Evolutionary conservation across 2,113 vertebrate genomes (phyloP).

Genomic region (Microtus richardsoni): DNA sequence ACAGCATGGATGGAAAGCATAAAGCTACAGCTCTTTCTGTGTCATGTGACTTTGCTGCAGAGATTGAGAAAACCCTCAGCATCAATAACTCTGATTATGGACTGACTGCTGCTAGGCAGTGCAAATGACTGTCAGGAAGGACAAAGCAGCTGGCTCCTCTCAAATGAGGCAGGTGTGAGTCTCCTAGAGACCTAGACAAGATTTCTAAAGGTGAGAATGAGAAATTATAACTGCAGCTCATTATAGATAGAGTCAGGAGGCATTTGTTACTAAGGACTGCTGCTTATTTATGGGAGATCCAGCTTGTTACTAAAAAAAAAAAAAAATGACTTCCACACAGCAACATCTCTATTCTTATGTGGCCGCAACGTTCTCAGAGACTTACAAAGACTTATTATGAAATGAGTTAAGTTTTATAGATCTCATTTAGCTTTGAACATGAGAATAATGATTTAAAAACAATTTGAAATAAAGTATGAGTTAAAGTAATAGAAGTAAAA

Average conservation of each 20-base stretch:
- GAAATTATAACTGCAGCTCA: not conserved
- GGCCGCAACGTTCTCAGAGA: not conserved
- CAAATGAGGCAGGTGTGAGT: not conserved
- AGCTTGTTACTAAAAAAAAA: not conserved
- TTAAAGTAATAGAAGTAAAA: not conserved
- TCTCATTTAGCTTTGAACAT: not conserved
- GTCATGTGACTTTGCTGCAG: not conserved
- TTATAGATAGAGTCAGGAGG: not conserved
- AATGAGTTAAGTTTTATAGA: not conserved
- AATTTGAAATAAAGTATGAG: not conserved
- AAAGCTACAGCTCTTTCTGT: not conserved
- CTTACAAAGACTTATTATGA: not conserved
- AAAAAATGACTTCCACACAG: not conserved
- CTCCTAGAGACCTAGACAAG: not conserved
- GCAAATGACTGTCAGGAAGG: constrained; percentile 25
- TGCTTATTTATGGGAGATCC: not conserved
- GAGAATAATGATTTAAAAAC: not conserved
- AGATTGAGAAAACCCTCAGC: not conserved
- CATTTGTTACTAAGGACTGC: not conserved
- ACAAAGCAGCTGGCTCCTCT: not conserved
- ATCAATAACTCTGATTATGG: constrained; percentile 27
- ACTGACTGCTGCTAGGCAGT: not conserved
- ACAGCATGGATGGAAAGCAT: not conserved
- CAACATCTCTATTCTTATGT: not conserved
- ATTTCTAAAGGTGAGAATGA: not conserved